Conservation (phyloP, 1,140 invertebrate genomes). For the Bombus waltoni region DNA sequence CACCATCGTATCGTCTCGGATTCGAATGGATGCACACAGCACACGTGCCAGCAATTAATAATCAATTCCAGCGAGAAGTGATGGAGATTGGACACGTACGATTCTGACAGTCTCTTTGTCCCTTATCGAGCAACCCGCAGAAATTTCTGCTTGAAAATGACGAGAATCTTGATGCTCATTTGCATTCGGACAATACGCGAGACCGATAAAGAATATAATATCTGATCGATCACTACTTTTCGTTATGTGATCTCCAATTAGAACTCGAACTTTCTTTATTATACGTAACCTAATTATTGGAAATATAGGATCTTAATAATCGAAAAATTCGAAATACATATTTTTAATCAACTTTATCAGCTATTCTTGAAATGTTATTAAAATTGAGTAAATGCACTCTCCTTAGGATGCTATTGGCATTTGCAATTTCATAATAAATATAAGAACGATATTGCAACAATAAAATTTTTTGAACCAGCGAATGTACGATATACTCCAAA, state of each 20-base stretch:
- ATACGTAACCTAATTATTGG: too few relatives aligned
- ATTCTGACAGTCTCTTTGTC: conserved; percentile 62
- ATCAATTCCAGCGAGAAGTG: conserved; percentile 64
- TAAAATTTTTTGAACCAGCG: too few relatives aligned
- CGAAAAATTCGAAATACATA: too few relatives aligned
- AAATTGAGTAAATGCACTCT: too few relatives aligned
- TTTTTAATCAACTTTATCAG: too few relatives aligned
- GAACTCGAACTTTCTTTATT: not conserved
- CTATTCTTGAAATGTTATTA: too few relatives aligned
- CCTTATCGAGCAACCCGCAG: conserved; percentile 50
- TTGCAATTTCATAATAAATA: too few relatives aligned
- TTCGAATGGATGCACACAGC: conserved; percentile 55
- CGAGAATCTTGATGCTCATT: not conserved
- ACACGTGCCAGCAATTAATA: conserved; percentile 65
- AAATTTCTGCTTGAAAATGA: conserved; percentile 38
- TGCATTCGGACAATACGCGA: not conserved
- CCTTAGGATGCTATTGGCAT: too few relatives aligned
- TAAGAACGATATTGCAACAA: too few relatives aligned
- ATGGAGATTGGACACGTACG: conserved; percentile 56
- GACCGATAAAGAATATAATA: not conserved
- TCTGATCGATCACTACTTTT: not conserved
- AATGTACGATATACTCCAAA: too few relatives aligned
- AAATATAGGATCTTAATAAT: too few relatives aligned
- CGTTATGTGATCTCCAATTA: not conserved
- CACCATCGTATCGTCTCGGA: conserved; percentile 48